Base-by-base conservation (phyloP, 1,140 invertebrate genomes). In the Zelostemma sp. region DNA sequence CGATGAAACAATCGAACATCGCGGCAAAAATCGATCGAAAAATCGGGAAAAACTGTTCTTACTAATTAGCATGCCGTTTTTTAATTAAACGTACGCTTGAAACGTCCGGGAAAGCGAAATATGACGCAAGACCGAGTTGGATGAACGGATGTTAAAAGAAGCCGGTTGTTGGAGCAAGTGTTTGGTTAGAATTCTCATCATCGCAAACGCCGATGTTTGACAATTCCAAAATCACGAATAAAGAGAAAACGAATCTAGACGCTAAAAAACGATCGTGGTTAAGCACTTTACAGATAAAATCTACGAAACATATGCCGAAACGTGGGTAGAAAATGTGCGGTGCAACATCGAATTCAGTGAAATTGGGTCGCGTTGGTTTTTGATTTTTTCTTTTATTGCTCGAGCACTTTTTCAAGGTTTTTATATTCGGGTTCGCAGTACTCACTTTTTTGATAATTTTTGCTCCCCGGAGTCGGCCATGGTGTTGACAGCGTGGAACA, bases 401-500 rank as follows among this genome's bases (percentile, higher is more conserved):
- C 11, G 9, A 40, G 9, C 17, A 28, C 14, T 25, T 16, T 11
- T 35, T 8, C 1, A 41, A 8, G n/a, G 40, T 31, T n/a, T 15
- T 2, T 6, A 4, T 61, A 57, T 75, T 67, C 78, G 80, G 77
- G 49, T 65, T 80, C 48, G 31, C 55, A 68, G 60, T 85, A 89
- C 89, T 90, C 87, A 91, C 90, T 91, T 92, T 86, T 92, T 92
- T 1, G 91, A 91, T 62, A 91, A 63, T 72, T 89, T 89, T 86
- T 89, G 89, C 68, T 67, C 82, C 33, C 71, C 72, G 62, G 74
- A 76, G 62, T 91, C 90, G 74, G 87, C 88, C 90, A 91, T 90
- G 25, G 18, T 56, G 25, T 25, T 46, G 38, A 40, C 17, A 4
- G 19, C 58, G 72, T 75, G 59, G n/a, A n/a, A n/a, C n/a, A n/a